phyloP scores from a whole-genome alignment of 1,140 invertebrate species.

The Diabrotica undecimpunctata region DNA sequence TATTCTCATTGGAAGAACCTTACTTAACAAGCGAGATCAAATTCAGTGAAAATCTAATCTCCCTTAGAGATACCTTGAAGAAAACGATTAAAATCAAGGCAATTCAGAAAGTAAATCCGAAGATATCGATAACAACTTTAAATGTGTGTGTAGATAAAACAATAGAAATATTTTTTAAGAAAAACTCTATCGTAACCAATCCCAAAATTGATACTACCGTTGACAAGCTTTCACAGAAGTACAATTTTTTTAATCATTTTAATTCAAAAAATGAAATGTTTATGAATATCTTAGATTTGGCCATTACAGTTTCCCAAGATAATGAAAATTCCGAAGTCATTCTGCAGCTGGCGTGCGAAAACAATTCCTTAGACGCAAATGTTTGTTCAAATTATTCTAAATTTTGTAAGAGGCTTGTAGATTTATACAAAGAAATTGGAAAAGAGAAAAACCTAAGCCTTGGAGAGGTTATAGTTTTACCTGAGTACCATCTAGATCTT shows the following conservation, averaged over 20 bases:
- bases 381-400: conserved; percentile 24
- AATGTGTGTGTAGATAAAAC: conserved; percentile 39
- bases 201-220: conserved; percentile 31
- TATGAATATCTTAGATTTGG: conserved; percentile 39
- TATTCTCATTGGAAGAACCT: conserved; percentile 48
- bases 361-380: conserved; percentile 24
- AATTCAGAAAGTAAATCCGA: conserved; percentile 41
- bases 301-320: conserved; percentile 27
- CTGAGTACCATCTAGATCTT: conserved; percentile 30
- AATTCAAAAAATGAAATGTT: conserved; percentile 27
- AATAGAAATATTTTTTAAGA: conserved; percentile 45
- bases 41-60: conserved; percentile 48
- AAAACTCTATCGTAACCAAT: conserved; percentile 31
- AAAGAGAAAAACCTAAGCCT: conserved; percentile 25
- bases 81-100: conserved; percentile 42
- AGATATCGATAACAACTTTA: conserved; percentile 31
- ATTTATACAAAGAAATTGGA: conserved; percentile 25
- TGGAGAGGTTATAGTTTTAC: conserved; percentile 27
- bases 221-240: conserved; percentile 9
- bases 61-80: conserved; percentile 38
- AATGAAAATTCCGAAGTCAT: conserved; percentile 30
- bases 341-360: conserved; percentile 27
- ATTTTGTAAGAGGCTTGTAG: conserved; percentile 32
- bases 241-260: conserved; percentile 29
- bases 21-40: conserved; percentile 46